Percentiles rank a stretch among this genome's conserved stretches.
Conservation (phyloP, 2,797 vertebrate genomes). For the Harpia harpyja region DNA sequence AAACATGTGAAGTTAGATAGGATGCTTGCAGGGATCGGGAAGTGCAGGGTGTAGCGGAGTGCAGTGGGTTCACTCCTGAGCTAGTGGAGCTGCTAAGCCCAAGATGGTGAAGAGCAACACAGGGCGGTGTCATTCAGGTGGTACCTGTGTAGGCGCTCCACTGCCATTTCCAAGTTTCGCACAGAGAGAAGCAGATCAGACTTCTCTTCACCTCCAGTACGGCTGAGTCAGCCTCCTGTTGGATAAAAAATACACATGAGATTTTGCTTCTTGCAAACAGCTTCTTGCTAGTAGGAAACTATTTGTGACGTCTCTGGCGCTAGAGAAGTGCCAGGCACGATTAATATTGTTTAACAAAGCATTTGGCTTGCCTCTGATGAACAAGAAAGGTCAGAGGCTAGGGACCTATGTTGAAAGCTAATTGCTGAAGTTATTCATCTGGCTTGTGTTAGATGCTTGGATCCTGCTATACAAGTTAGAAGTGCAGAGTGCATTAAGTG, state of each 20-base stretch:
- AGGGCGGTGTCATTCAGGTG: not conserved
- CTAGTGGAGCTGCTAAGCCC: not conserved
- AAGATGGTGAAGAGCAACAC: not conserved
- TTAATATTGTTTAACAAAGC: not conserved
- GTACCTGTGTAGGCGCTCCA: not conserved
- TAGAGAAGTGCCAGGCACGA: not conserved
- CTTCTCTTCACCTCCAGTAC: not conserved
- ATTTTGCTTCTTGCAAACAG: not conserved
- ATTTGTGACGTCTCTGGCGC: not conserved
- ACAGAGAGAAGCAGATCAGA: not conserved
- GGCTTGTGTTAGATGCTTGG: conserved; percentile 21
- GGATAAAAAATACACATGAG: not conserved
- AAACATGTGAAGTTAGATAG: accelerated
- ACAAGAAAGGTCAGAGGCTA: conserved; percentile 41
- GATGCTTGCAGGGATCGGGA: not conserved
- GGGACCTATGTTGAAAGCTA: conserved; percentile 32
- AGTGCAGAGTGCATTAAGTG: not conserved
- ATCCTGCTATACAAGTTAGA: not conserved
- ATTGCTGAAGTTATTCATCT: conserved; percentile 41
- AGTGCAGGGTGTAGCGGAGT: not conserved
- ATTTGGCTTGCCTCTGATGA: conserved; percentile 25
- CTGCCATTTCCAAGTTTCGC: not conserved
- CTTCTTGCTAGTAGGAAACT: not conserved
- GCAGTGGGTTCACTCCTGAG: not conserved
- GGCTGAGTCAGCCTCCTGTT: not conserved